phyloP scores from a whole-genome alignment of 2,113 vertebrate species.

The Caranx melampygus region DNA sequence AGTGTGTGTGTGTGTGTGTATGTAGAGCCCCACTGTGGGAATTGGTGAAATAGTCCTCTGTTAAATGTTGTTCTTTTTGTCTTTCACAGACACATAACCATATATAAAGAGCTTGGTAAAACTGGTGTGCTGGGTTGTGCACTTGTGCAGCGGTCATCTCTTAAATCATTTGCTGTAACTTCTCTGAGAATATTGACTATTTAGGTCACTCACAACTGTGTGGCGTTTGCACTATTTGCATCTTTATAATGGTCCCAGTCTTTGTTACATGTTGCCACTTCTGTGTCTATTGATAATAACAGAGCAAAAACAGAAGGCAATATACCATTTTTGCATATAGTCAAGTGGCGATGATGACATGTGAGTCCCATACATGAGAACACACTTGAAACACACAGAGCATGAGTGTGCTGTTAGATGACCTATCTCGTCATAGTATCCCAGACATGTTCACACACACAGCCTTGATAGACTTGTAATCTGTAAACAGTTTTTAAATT shows the following conservation, averaged over 20 bases:
- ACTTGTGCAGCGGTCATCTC: neutral
- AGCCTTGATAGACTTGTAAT: neutral
- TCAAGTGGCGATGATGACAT: neutral
- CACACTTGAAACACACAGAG: conserved; percentile 11
- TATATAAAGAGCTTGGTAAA: neutral
- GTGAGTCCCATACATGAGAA: neutral
- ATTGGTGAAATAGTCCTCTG: neutral
- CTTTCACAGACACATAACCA: neutral
- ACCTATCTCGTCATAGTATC: conserved; percentile 26
- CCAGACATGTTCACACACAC: neutral
- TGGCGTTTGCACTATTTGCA: neutral
- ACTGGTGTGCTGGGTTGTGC: neutral
- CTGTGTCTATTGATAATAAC: neutral
- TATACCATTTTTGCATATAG: neutral
- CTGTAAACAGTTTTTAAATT: neutral
- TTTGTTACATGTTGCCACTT: neutral
- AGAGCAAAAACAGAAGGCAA: neutral
- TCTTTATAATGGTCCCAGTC: neutral
- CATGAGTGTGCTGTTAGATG: conserved; percentile 23
- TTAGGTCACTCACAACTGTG: neutral
- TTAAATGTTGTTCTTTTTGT: conserved; percentile 1
- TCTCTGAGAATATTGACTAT: neutral
- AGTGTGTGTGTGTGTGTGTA: conserved; percentile 15
- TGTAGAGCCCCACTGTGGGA: conserved; percentile 8
- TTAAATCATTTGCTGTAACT: neutral